A percentile compares a stretch with the other conserved stretches of the same genome.
These are phyloP conservation scores for Acronicta psi DNA, from an alignment of 2,888 invertebrate genomes.

Conservation along the genomic window DNA sequence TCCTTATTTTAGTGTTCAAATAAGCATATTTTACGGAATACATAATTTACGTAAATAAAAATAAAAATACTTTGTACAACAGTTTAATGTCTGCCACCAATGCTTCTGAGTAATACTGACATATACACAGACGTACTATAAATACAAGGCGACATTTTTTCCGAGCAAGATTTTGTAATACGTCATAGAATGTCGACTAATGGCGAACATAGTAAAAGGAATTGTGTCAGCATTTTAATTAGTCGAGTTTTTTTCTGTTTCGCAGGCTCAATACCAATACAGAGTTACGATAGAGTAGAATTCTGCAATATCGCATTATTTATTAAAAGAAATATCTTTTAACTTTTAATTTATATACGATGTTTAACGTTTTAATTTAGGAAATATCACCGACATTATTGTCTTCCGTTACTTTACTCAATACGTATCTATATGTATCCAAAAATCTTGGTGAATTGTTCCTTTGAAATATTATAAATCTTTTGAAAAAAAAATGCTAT, in stretches of 20 bases:
- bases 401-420: too few species aligned
- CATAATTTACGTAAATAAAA: too few species aligned
- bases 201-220: conserved; percentile 53
- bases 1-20: too few species aligned
- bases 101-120: neutral
- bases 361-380: neutral
- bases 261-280: conserved; percentile 37
- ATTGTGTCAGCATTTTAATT: conserved; percentile 69
- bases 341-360: neutral
- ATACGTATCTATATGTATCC: too few species aligned
- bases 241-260: conserved; percentile 58
- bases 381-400: too few species aligned
- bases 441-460: too few species aligned
- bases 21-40: too few species aligned
- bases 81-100: too few species aligned
- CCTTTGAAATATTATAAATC: too few species aligned
- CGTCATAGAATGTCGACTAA: conserved; percentile 48
- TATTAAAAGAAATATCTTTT: conserved; percentile 10
- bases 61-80: neutral
- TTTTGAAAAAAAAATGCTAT: too few species aligned
- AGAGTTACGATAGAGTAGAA: conserved; percentile 25
- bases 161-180: conserved; percentile 49
- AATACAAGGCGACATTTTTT: conserved; percentile 43
- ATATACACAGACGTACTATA: conserved; percentile 3
- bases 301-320: conserved; percentile 32